Base-by-base conservation (phyloP, 2,113 vertebrate genomes). In the Nymphicus hollandicus region DNA sequence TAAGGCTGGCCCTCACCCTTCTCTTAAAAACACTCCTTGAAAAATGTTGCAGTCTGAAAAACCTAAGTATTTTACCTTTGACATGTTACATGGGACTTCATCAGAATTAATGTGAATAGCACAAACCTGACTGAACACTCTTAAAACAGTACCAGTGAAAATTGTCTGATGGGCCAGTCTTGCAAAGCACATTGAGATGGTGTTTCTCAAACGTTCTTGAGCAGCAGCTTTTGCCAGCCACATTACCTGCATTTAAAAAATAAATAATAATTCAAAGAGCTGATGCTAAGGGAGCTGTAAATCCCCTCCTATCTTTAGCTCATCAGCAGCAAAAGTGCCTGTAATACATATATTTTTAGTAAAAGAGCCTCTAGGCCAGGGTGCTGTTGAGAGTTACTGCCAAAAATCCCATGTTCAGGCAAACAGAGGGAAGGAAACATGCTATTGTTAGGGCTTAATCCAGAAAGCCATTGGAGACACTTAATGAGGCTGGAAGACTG, bases 171-270 rank as follows among this genome's bases (percentile, higher is more conserved):
- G 29, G 41, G 33, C 27, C 8, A 23, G 41, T 31, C 44, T 37
- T 3, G 0, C 35, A 46, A 66, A 39, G 28, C 14, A 64, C 1
- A 0, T 31, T 13, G 33, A 86, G 50, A 14, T 31, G 31, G 7
- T 27, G 14, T 20, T 86, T 46, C 63, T 60, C 76, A 33, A 64
- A 72, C 1, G 4, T 29, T 47, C 33, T 41, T 3, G 5, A 63
- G 41, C 46, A 76, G 46, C 46, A 58, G 20, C 22, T 91, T 79
- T 76, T 58, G 17, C 43, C 6, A 6, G 39, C 50, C 13, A 64
- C 55, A 58, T 28, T 6, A 41, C 15, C 56, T 58, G 41, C 9
- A 58, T 37, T 61, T 63, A 8, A 69, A 86, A 88, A 92, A 61
- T 3, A 78, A 46, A 53, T 39, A 49, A 4, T 5, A 7, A 33